Evolutionary conservation across 2,797 vertebrate genomes (phyloP).

Genomic region (Triplophysa bombifrons): DNA sequence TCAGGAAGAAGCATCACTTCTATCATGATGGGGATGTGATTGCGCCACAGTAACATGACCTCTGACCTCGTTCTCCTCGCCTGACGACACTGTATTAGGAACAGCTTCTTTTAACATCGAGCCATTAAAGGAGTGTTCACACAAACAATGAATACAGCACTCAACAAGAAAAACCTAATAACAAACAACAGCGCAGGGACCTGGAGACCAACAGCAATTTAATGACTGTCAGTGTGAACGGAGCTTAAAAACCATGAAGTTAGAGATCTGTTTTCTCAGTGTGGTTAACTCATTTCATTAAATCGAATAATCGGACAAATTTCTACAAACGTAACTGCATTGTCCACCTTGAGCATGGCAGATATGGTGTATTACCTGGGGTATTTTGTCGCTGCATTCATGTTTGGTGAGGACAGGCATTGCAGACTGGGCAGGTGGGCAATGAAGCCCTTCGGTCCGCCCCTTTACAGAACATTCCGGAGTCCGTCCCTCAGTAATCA

Average conservation of each 20-base stretch:
- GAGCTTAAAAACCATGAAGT: neutral
- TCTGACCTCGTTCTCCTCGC: constrained; percentile 92
- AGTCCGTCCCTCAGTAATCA: constrained; percentile 96
- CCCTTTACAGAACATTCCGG: constrained; percentile 96
- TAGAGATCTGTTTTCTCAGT: too few species aligned
- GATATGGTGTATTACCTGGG: constrained; percentile 79
- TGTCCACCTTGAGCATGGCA: neutral
- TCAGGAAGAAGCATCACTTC: constrained; percentile 98
- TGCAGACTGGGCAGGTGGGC: constrained; percentile 92
- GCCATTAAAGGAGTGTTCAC: neutral
- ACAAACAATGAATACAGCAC: neutral
- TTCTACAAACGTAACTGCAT: neutral
- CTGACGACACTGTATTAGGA: constrained; percentile 86
- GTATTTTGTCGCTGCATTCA: constrained; percentile 94
- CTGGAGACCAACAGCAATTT: neutral
- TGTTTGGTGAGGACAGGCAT: constrained; percentile 87
- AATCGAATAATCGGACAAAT: neutral
- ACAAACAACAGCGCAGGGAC: neutral
- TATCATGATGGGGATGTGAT: constrained; percentile 97
- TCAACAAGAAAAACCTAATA: neutral
- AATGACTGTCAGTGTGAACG: neutral
- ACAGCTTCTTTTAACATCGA: neutral
- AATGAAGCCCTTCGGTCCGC: constrained; percentile 94
- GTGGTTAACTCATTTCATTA: neutral
- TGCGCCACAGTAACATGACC: constrained; percentile 93